These are phyloP conservation scores for Schrankia costaestrigalis DNA, from an alignment of 2,888 invertebrate genomes.

Conservation along the genomic window DNA sequence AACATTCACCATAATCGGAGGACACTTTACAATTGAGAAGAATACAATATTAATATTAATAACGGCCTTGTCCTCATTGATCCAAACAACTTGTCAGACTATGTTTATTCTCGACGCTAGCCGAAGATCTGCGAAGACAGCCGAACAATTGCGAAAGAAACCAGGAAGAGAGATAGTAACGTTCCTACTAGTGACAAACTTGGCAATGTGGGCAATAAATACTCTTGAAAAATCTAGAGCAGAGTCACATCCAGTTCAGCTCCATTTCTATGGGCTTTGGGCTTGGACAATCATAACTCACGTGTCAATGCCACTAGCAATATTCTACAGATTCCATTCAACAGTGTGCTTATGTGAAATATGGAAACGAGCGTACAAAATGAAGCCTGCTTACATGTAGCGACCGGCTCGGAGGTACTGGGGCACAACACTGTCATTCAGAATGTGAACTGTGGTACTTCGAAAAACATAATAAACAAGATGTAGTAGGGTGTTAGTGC, in stretches of 20 bases:
- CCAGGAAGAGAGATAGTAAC: constrained; percentile 97
- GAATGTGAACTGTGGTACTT: constrained; percentile 54
- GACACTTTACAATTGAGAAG: constrained; percentile 91
- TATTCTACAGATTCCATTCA: constrained; percentile 96
- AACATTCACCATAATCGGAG: constrained; percentile 95
- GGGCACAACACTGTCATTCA: constrained; percentile 35
- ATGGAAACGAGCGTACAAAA: constrained; percentile 97
- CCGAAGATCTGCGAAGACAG: constrained; percentile 89
- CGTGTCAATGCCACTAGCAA: constrained; percentile 94
- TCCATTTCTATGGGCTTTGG: constrained; percentile 95
- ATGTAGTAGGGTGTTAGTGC: constrained; percentile 65
- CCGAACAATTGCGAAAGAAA: constrained; percentile 91
- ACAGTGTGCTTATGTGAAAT: constrained; percentile 97
- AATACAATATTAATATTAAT: constrained; percentile 90
- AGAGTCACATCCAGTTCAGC: constrained; percentile 94
- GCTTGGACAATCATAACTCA: constrained; percentile 98
- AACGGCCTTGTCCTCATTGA: constrained; percentile 90
- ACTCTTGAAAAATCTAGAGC: constrained; percentile 94
- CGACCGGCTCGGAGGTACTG: constrained; percentile 63
- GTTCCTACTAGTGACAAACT: constrained; percentile 92
- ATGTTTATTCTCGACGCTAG: constrained; percentile 96
- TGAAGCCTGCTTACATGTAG: constrained; percentile 93
- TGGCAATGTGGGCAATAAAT: constrained; percentile 97
- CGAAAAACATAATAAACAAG: constrained; percentile 38
- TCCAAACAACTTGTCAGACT: constrained; percentile 94